Evolutionary conservation across 2,797 vertebrate species (phyloP), one percentile per base, ranked within the genome.

Genomic region (Takifugu rubripes): DNA sequence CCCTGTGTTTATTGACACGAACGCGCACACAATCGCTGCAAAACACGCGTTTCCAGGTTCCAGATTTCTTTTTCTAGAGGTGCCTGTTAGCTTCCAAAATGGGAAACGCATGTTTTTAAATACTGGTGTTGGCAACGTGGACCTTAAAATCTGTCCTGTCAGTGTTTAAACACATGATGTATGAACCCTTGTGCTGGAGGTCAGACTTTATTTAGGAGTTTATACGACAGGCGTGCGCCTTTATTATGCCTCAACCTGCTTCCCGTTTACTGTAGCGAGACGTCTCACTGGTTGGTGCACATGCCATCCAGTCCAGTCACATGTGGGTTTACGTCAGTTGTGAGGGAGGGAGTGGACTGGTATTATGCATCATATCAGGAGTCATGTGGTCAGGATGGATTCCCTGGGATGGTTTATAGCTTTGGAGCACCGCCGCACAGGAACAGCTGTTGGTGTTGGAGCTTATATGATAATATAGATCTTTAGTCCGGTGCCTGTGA

Each of bases 221-320:
- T 29, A 8, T 17, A 47, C 5, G 45, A 24, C 5, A 17, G n/a
- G 1, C n/a, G 6, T 24, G 9, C 17, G 5, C 21, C 6, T 48
- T 24, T 1, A 14, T 14, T 12, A 40, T 14, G 12, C 12, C 3
- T 12, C 12, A 3, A 49, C 1, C 21, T 21, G 61, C 16, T 49
- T 24, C 14, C 12, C 31, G 29, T 40, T 21, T 21, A 10, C 6
- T 24, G 9, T 31, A 61, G 21, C 1, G 21, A 21, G 21, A 25
- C 25, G 27, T 40, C 52, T 44, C 60, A 68, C 81, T 54, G 45
- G 64, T 79, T 60, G 64, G 75, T 63, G 52, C 59, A 68, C 70
- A 75, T 70, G 52, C 72, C 66, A 54, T 48, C 61, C 36, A n/a
- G 21, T 51, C 49, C 53, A 53, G 75, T 79, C 71, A 62, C 54